Evolutionary conservation across 2,888 invertebrate species (phyloP).

Genomic region (Ophonus ardosiacus): DNA sequence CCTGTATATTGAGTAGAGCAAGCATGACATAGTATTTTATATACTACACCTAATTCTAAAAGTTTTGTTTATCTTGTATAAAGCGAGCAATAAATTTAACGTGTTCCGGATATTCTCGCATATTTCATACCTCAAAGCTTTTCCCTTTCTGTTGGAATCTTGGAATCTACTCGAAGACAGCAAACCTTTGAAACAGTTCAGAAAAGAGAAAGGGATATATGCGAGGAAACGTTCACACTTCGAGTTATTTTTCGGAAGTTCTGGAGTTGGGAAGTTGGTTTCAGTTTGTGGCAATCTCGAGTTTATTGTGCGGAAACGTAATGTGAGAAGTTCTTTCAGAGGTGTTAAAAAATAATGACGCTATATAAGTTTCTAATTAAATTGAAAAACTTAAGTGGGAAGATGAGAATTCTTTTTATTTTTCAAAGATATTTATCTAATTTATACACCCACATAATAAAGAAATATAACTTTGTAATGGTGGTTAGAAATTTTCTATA

Average conservation of each 20-base stretch:
- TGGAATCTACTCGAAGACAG: background rate
- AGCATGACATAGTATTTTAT: no score
- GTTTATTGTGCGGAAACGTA: conserved; percentile 15
- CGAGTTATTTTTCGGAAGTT: conserved; percentile 17
- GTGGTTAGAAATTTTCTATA: no score
- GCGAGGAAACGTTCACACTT: conserved; percentile 17
- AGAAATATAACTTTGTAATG: no score
- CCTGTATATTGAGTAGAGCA: no score
- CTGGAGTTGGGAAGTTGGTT: conserved; percentile 16
- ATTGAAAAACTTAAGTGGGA: background rate
- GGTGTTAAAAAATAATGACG: conserved; percentile 19
- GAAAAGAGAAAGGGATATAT: background rate
- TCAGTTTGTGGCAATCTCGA: conserved; percentile 16
- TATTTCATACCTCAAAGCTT: conserved; percentile 1
- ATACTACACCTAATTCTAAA: no score
- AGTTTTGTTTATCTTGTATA: conserved; percentile 6
- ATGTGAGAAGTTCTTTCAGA: conserved; percentile 13
- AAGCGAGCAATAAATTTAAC: conserved; percentile 1
- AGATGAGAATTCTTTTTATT: background rate
- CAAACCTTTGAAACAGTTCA: background rate
- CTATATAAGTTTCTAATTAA: background rate
- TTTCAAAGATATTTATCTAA: no score
- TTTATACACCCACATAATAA: no score
- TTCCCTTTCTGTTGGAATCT: background rate
- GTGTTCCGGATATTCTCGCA: conserved; percentile 10